Evolutionary conservation across 23 tunicate species (phyloP), one percentile per base, ranked within the genome.

Genomic region (Trididemnum miniatum): DNA sequence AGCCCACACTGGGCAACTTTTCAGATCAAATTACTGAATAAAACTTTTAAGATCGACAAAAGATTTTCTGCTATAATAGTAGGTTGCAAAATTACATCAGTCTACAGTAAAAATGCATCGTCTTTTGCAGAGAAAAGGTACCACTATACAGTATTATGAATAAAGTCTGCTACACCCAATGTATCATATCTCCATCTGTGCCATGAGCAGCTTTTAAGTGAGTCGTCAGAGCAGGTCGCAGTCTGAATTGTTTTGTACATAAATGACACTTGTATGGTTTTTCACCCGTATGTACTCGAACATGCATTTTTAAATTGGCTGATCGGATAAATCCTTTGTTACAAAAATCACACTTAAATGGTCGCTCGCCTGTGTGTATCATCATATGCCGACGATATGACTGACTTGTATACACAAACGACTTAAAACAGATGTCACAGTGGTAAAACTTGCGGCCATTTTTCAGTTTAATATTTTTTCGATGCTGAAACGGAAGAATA

Each of bases 321-420:
- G 79, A 38, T 1, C 79, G 57, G 2, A 73, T 73, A 24, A 73
- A 73, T 2, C 79, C 79, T 26, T 73, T 73, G 30, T 40, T 40
- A 39, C 79, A 73, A 73, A 73, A 38, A 4, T 73, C 79, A 24
- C 79, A 73, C 25, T 73, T 73, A 39, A 9, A 73, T 9, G 79
- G 79, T 40, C 79, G 20, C 32, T 73, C 79, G 2, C 79, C 79
- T 15, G 79, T 73, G 29, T 73, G 79, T 20, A 73, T 73, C 79
- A 73, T 73, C 79, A 73, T 73, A 39, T 73, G 79, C 18, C 79
- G 30, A 9, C 59, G 79, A 24, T 73, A 73, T 37, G 79, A 38
- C 79, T 73, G 79, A 39, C 59, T 38, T 5, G 79, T 73, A 73
- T 73, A 73, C 20, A 73, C 59, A 73, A 73, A 73, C 20, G 31